Conservation (phyloP, 53 echinoderm and acorn worm genomes). For the Antedon mediterranea region DNA sequence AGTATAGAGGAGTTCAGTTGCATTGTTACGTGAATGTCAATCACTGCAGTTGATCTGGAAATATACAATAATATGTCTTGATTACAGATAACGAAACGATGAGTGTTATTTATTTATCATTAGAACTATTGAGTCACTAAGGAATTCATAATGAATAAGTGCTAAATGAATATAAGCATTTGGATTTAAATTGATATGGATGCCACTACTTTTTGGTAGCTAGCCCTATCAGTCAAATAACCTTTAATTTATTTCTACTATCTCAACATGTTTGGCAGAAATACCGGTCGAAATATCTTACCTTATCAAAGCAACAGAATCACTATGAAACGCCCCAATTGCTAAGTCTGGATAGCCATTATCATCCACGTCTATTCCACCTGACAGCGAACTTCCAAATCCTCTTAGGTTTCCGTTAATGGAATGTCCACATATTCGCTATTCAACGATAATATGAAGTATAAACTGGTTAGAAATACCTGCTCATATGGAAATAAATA, state of each 20-base stretch:
- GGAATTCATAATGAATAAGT: too few species aligned
- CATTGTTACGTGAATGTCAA: not conserved
- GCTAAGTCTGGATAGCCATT: constrained; percentile 73
- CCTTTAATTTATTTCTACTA: too few species aligned
- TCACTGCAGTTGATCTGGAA: not conserved
- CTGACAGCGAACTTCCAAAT: constrained; percentile 74
- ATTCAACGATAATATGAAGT: not conserved
- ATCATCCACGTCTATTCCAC: constrained; percentile 62
- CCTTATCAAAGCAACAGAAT: constrained; percentile 25
- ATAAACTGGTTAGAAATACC: too few species aligned
- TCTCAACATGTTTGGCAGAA: too few species aligned
- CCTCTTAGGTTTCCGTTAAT: constrained; percentile 26
- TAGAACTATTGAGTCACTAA: too few species aligned
- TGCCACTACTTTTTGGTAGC: too few species aligned
- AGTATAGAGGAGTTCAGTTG: not conserved
- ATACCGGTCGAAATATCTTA: not conserved
- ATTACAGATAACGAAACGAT: too few species aligned
- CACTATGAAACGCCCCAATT: constrained; percentile 51
- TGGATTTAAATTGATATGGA: too few species aligned
- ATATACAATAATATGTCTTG: not conserved
- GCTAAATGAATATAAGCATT: too few species aligned
- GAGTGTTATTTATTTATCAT: too few species aligned
- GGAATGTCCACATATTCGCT: constrained; percentile 43
- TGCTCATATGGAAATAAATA: too few species aligned
- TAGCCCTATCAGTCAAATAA: too few species aligned